phyloP scores from a whole-genome alignment of 2,888 invertebrate genomes.

The Macrosiphum euphorbiae region DNA sequence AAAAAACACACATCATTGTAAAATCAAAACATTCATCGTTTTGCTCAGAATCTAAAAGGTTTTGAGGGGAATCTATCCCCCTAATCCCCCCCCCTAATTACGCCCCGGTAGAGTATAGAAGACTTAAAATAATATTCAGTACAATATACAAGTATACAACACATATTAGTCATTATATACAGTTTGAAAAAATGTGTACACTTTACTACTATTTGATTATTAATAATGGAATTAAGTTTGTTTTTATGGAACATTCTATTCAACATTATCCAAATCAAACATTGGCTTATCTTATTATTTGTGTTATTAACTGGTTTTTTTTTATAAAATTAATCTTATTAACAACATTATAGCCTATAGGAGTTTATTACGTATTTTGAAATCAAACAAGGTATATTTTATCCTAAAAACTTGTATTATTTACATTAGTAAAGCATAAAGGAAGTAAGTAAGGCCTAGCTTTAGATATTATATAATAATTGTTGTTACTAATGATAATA shows the following conservation, averaged over 20 bases:
- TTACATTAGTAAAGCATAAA: no score
- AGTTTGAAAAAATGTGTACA: not conserved
- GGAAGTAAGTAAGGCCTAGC: no score
- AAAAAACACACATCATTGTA: no score
- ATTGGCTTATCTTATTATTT: not conserved
- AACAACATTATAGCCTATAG: not conserved
- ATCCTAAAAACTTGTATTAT: not conserved
- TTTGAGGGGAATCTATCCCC: no score
- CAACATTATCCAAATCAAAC: not conserved
- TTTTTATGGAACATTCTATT: not conserved
- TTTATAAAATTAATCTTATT: not conserved
- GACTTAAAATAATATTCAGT: no score
- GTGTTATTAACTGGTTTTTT: not conserved
- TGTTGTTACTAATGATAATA: not conserved
- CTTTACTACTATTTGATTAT: not conserved
- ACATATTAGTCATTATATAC: not conserved
- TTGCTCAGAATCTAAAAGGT: no score
- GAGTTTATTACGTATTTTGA: not conserved
- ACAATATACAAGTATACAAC: not conserved
- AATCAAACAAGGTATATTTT: not conserved
- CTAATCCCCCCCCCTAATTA: no score
- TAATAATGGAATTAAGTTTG: not conserved
- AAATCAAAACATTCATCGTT: no score
- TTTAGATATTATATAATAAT: no score
- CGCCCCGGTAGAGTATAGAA: no score